A percentile compares a stretch with the other conserved stretches of the same genome.
Evolutionary conservation across 1,140 invertebrate genomes (phyloP).

Genomic region (Maniola jurtina): DNA sequence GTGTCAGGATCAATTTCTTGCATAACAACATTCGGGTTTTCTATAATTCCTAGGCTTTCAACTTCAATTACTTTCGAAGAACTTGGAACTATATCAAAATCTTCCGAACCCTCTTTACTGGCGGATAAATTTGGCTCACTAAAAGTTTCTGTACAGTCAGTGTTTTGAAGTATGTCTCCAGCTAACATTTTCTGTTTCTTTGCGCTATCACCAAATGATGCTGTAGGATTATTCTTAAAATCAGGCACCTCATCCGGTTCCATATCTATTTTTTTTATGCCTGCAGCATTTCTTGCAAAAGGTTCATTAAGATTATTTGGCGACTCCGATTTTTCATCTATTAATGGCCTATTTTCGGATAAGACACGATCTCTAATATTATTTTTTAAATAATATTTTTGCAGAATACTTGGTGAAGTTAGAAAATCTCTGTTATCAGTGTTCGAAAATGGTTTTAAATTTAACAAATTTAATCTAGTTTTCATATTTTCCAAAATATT

Average conservation of each 20-base stretch:
- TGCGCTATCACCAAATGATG: background rate
- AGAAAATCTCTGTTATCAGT: slow-evolving; percentile 3
- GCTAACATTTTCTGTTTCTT: background rate
- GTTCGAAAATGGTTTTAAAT: slow-evolving; percentile 20
- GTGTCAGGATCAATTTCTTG: background rate
- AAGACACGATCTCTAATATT: background rate
- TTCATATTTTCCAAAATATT: slow-evolving; percentile 29
- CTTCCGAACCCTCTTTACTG: background rate
- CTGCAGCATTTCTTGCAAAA: background rate
- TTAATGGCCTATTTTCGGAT: background rate
- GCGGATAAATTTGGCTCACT: background rate
- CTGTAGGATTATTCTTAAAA: background rate
- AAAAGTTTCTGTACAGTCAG: background rate
- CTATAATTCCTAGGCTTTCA: background rate
- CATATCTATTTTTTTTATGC: background rate
- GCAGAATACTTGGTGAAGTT: background rate
- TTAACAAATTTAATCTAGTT: slow-evolving; percentile 29
- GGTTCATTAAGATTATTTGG: background rate
- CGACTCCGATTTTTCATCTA: background rate
- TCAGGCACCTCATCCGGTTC: background rate
- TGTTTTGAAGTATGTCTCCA: background rate
- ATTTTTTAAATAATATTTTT: background rate
- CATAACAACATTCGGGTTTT: background rate
- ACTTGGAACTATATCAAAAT: background rate
- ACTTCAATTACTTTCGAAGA: background rate